Evolutionary conservation across 2,888 invertebrate genomes (phyloP).

Genomic region (Holacanthella duospinosa): DNA sequence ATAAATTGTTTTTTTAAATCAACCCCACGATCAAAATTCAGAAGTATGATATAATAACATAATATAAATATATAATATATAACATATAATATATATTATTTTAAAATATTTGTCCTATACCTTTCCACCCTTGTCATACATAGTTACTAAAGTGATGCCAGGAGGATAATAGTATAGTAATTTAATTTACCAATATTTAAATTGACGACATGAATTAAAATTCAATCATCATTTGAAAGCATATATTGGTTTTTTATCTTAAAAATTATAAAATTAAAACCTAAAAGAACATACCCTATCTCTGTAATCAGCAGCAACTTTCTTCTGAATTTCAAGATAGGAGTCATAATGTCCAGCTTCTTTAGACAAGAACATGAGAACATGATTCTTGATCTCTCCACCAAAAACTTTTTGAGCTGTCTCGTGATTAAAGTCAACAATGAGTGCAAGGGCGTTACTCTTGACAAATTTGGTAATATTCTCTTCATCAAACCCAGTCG

Average conservation of each 20-base stretch:
- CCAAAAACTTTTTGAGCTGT: conserved; percentile 97
- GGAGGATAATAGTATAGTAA: conserved; percentile 36
- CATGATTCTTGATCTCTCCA: conserved; percentile 92
- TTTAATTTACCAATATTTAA: conserved; percentile 33
- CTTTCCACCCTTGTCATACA: conserved; percentile 38
- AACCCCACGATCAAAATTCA: background rate
- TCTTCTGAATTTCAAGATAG: conserved; percentile 63
- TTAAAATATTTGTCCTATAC: conserved; percentile 25
- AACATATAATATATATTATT: no score
- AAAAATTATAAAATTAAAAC: conserved; percentile 1
- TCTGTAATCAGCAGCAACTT: conserved; percentile 78
- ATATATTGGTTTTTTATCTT: conserved; percentile 21
- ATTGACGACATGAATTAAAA: conserved; percentile 7
- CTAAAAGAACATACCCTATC: conserved; percentile 52
- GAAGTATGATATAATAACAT: no score
- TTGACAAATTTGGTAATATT: conserved; percentile 70
- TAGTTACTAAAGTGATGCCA: conserved; percentile 19
- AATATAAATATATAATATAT: no score
- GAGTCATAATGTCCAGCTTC: conserved; percentile 73
- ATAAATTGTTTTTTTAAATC: conserved; percentile 2
- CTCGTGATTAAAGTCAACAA: conserved; percentile 94
- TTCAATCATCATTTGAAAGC: no score
- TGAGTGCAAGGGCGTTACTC: conserved; percentile 72
- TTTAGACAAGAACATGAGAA: conserved; percentile 89
- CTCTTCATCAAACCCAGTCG: conserved; percentile 57